phyloP scores from a whole-genome alignment of 2,888 invertebrate genomes.

The Acrobasis consociella region DNA sequence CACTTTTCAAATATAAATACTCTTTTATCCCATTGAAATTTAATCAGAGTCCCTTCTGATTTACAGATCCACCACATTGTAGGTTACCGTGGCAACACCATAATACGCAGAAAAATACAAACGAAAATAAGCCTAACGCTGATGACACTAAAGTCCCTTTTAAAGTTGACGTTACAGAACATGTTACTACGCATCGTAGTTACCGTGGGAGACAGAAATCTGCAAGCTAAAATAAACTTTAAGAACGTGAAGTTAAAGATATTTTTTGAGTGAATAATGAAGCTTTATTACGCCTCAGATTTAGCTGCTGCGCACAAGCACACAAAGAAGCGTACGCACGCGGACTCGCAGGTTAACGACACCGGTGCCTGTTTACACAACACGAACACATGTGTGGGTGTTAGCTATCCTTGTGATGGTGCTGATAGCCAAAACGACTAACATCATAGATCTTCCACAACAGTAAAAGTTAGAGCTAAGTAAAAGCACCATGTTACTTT shows the following conservation, averaged over 20 bases:
- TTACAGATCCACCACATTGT: conserved; percentile 5
- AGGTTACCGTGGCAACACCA: conserved; percentile 13
- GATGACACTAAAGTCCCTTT: background rate
- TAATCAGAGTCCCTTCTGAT: background rate
- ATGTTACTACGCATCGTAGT: background rate
- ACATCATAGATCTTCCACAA: background rate
- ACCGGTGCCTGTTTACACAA: conserved; percentile 60
- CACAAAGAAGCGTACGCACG: conserved; percentile 40
- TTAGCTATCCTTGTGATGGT: conserved; percentile 9
- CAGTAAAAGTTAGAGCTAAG: background rate
- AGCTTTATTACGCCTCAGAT: conserved; percentile 30
- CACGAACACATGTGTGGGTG: conserved; percentile 31
- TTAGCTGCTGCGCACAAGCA: conserved; percentile 36
- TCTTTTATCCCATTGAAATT: conserved; percentile 4
- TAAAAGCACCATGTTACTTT: background rate
- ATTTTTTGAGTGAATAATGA: background rate
- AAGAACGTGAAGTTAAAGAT: background rate
- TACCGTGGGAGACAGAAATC: conserved; percentile 4
- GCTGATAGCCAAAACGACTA: conserved; percentile 3
- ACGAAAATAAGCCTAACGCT: background rate
- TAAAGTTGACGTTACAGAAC: background rate
- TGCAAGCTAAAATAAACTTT: conserved; percentile 5
- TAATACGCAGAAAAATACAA: background rate
- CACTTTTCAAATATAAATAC: background rate
- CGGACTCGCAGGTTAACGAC: conserved; percentile 62